These are phyloP conservation scores for Sarcophaga bullata DNA, from an alignment of 1,140 invertebrate genomes.

Conservation along the genomic window DNA sequence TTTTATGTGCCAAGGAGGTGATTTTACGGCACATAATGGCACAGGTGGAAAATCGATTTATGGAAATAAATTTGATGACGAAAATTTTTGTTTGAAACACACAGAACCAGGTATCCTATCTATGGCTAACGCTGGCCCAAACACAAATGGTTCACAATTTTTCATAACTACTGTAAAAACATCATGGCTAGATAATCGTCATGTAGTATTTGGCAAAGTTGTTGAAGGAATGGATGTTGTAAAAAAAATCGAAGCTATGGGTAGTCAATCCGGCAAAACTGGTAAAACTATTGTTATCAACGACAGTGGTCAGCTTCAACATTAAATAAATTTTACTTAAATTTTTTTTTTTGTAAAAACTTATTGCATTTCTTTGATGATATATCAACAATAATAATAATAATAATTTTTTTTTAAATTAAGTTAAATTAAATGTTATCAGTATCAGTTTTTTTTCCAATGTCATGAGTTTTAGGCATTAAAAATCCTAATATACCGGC, in stretches of 20 bases:
- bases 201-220: slow-evolving; percentile 95
- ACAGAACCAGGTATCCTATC: slow-evolving; percentile 87
- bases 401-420: slow-evolving; percentile 3
- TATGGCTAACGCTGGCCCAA: slow-evolving; percentile 71
- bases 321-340: slow-evolving; percentile 16
- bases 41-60: slow-evolving; percentile 73
- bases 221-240: slow-evolving; percentile 95
- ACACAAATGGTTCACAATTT: slow-evolving; percentile 45
- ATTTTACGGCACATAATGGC: slow-evolving; percentile 43
- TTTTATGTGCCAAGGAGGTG: slow-evolving; percentile 76
- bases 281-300: slow-evolving; percentile 81
- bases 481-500: slow-evolving; percentile 42
- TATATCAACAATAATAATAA: not conserved
- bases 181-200: slow-evolving; percentile 91
- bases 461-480: slow-evolving; percentile 27
- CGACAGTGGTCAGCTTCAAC: slow-evolving; percentile 80
- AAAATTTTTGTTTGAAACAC: slow-evolving; percentile 94
- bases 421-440: not conserved
- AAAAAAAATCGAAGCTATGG: slow-evolving; percentile 82
- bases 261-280: slow-evolving; percentile 85
- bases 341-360: not conserved
- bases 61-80: slow-evolving; percentile 91
- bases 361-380: too few species aligned
- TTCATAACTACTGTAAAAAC: slow-evolving; percentile 82
- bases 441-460: not conserved